phyloP scores from a whole-genome alignment of 1,140 invertebrate genomes.

The Meteorus sp. region DNA sequence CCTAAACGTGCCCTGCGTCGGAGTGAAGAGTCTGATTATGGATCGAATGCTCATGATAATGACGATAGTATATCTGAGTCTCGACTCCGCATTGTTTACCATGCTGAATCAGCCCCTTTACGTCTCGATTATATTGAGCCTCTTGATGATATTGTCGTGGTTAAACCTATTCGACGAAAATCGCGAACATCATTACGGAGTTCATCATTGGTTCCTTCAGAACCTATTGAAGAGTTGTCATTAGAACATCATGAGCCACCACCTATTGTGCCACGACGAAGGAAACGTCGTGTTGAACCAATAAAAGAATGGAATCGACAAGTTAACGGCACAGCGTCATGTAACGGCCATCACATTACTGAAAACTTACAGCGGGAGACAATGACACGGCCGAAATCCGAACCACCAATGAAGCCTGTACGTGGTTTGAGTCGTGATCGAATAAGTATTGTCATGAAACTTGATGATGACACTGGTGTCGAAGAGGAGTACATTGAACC shows the following conservation, averaged over 20 bases:
- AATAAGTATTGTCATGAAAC: slow-evolving; percentile 33
- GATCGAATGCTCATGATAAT: slow-evolving; percentile 31
- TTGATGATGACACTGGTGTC: too few relatives aligned
- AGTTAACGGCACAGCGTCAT: slow-evolving; percentile 31
- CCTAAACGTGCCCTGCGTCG: slow-evolving; percentile 43
- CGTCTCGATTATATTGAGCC: slow-evolving; percentile 33
- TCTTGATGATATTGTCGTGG: slow-evolving; percentile 52
- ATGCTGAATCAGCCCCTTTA: slow-evolving; percentile 36
- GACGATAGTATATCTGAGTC: slow-evolving; percentile 37
- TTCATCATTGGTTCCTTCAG: slow-evolving; percentile 30
- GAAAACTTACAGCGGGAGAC: slow-evolving; percentile 1
- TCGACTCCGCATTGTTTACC: slow-evolving; percentile 49
- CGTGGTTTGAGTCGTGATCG: slow-evolving; percentile 40
- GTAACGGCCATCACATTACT: slow-evolving; percentile 25
- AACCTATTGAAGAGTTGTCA: slow-evolving; percentile 21
- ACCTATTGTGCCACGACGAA: slow-evolving; percentile 4
- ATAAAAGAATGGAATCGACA: neutral
- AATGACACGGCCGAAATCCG: neutral
- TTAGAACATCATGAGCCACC: slow-evolving; percentile 3
- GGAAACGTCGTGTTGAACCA: slow-evolving; percentile 22
- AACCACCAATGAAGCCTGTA: slow-evolving; percentile 48
- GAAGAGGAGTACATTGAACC: slow-evolving; percentile 48
- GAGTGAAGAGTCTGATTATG: slow-evolving; percentile 46
- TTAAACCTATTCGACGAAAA: slow-evolving; percentile 51
- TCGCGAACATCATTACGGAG: slow-evolving; percentile 41